These are phyloP conservation scores for Papilio glaucus DNA, from an alignment of 1,140 invertebrate genomes.

Conservation along the genomic window DNA sequence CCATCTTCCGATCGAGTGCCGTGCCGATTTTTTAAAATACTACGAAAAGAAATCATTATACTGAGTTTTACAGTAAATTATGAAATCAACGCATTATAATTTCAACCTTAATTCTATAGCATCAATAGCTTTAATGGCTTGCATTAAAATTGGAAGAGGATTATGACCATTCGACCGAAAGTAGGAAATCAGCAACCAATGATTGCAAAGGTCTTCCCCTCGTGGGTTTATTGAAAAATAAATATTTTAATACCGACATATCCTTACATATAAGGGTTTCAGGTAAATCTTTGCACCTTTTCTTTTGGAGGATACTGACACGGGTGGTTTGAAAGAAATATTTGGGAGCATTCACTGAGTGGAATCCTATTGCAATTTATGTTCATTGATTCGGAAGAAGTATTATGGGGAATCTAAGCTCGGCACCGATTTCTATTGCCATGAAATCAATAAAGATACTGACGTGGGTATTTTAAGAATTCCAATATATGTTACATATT, in stretches of 20 bases:
- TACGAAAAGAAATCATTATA: slow-evolving; percentile 41
- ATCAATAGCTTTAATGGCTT: slow-evolving; percentile 46
- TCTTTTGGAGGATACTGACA: slow-evolving; percentile 56
- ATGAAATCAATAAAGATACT: slow-evolving; percentile 72
- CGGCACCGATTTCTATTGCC: slow-evolving; percentile 76
- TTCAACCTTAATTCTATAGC: slow-evolving; percentile 36
- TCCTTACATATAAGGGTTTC: slow-evolving; percentile 47
- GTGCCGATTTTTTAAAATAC: slow-evolving; percentile 47
- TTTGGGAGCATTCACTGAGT: slow-evolving; percentile 65
- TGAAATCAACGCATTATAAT: slow-evolving; percentile 29
- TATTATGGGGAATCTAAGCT: slow-evolving; percentile 72
- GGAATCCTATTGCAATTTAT: slow-evolving; percentile 82
- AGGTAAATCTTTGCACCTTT: slow-evolving; percentile 73
- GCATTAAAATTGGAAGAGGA: slow-evolving; percentile 46
- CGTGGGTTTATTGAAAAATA: slow-evolving; percentile 58
- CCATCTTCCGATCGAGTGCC: slow-evolving; percentile 59
- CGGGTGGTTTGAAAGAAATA: slow-evolving; percentile 61
- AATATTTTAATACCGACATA: slow-evolving; percentile 62
- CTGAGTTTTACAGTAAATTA: slow-evolving; percentile 42
- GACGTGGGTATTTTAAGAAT: slow-evolving; percentile 58
- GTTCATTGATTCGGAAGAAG: slow-evolving; percentile 76
- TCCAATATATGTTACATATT: background rate
- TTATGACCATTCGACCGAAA: slow-evolving; percentile 51
- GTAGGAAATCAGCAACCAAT: slow-evolving; percentile 47
- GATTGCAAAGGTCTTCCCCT: slow-evolving; percentile 40